Base-by-base conservation (phyloP, 2,797 vertebrate species). In the Gadopsis marmoratus region DNA sequence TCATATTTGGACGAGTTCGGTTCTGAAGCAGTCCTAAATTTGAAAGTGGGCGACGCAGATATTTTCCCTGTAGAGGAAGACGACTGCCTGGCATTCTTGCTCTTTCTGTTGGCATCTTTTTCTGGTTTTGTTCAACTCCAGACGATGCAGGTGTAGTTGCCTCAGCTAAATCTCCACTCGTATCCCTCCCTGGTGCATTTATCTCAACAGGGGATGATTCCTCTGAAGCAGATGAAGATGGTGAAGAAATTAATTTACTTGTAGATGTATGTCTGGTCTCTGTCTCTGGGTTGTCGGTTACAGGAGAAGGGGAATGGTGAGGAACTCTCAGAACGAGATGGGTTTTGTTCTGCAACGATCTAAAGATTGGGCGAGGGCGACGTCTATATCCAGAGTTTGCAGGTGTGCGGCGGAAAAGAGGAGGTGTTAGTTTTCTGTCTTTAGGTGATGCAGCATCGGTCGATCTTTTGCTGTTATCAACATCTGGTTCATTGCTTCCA, bases 301-400 rank as follows among this genome's bases (percentile, higher is more conserved):
- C 61, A 54, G 4, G 69, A 60, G 39, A 26, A 71, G 55, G 29
- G 1, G 41, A 61, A 13, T 9, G 69, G 0, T 54, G 5, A 73
- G 71, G 67, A 74, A 19, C 7, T 70, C 76, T 88, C 0, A 47
- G 4, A 68, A 16, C 69, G 33, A 5, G 60, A 17, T 2, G 68
- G 5, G 81, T 90, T 86, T 64, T 91, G 62, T 91, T 92, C 26
- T 54, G 78, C 62, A 63, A 73, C 0, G 5, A 45, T 50, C 59
- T 64, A 41, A 64, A 1, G 3, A 85, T 83, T 69, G 60, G 63
- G 0, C 10, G 64, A 6, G 19, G 76, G 5, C 48, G 88, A 14
- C 63, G 84, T 1, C 47, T 8, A 6, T 55, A 66, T 65, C 50
- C 84, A 31, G 1, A 62, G 61, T 81, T 90, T 51, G 37, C 39